Conservation (phyloP, 2,888 invertebrate species). For the Agrilus cyanescens region DNA sequence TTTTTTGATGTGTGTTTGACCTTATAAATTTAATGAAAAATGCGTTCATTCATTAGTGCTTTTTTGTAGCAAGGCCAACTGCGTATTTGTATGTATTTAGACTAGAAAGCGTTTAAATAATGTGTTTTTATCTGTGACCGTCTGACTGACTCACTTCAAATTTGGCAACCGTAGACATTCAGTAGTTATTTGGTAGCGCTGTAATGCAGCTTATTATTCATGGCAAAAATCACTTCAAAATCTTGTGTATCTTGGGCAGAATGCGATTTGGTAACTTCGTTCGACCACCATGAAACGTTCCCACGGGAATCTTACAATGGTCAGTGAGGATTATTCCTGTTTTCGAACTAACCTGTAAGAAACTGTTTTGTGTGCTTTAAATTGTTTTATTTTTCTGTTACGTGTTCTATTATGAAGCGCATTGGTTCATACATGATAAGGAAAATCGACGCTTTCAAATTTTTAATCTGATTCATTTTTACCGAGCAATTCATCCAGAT, state of each 20-base stretch:
- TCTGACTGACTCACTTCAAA: neutral
- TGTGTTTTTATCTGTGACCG: too few relatives aligned
- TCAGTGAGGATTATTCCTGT: neutral
- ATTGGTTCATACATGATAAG: too few relatives aligned
- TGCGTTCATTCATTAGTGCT: too few relatives aligned
- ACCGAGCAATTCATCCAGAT: too few relatives aligned
- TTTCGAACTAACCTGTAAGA: neutral
- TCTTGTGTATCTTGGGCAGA: constrained; percentile 8
- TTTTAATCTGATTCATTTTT: too few relatives aligned
- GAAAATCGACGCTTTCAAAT: too few relatives aligned
- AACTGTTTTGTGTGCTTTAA: neutral
- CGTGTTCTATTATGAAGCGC: neutral
- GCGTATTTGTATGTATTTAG: too few relatives aligned
- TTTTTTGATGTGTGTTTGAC: too few relatives aligned
- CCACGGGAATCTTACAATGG: neutral
- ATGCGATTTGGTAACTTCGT: constrained; percentile 5
- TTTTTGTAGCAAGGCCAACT: too few relatives aligned
- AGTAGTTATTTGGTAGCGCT: constrained; percentile 5
- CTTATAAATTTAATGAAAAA: too few relatives aligned
- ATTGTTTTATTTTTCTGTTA: neutral
- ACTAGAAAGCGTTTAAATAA: too few relatives aligned
- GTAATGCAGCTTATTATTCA: neutral
- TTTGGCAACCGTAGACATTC: constrained; percentile 4
- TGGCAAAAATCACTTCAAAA: neutral
- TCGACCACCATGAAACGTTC: constrained; percentile 1